A percentile compares a stretch with the other conserved stretches of the same genome.
phyloP scores from a whole-genome alignment of 2,113 vertebrate genomes.

The Peromyscus leucopus region DNA sequence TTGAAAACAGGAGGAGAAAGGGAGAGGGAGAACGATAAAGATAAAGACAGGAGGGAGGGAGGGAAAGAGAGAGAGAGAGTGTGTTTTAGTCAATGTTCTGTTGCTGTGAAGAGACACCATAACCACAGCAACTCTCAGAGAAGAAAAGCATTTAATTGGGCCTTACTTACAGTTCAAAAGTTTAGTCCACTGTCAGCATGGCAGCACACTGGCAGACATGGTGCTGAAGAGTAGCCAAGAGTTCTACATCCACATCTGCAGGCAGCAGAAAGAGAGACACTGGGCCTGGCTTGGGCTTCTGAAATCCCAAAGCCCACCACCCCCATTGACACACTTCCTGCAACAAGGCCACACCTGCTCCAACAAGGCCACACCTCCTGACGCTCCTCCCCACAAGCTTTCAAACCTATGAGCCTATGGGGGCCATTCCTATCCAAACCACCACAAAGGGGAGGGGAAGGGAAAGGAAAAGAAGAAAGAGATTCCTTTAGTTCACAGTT shows the following conservation, averaged over 20 bases:
- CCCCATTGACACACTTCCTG: background rate
- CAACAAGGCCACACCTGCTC: background rate
- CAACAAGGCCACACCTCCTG: background rate
- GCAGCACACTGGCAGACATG: background rate
- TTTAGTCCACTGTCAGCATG: background rate
- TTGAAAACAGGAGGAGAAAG: background rate
- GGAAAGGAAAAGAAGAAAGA: background rate
- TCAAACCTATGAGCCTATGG: background rate
- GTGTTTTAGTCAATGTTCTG: background rate
- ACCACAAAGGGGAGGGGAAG: background rate
- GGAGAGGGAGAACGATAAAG: background rate
- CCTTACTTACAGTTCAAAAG: background rate
- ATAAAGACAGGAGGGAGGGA: background rate
- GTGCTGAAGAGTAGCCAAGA: background rate
- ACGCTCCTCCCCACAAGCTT: background rate
- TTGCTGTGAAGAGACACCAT: background rate
- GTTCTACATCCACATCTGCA: background rate
- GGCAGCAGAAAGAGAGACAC: background rate
- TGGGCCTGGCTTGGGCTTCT: background rate
- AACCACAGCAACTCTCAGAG: background rate
- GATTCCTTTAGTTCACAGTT: background rate
- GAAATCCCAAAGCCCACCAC: background rate
- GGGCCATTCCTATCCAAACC: background rate
- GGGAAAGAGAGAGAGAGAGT: background rate
- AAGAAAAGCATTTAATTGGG: background rate